Evolutionary conservation across 2,888 invertebrate genomes (phyloP).

Genomic region (Boloria selene): DNA sequence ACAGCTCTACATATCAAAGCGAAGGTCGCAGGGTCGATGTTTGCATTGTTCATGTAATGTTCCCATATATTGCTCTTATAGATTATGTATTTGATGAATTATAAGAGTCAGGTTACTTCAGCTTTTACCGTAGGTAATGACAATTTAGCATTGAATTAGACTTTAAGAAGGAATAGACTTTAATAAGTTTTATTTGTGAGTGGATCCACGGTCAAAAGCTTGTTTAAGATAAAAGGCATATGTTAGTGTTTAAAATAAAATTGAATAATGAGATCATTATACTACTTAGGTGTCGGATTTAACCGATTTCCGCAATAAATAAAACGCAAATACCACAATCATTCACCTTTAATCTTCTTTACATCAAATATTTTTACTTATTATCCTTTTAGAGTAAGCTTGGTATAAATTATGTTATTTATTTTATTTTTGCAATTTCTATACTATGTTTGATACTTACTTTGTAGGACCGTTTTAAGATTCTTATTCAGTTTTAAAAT

Average conservation of each 20-base stretch:
- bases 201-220: neutral
- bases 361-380: constrained; percentile 48
- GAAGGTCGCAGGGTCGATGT: too few species aligned
- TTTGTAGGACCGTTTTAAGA: too few species aligned
- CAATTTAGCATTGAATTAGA: too few species aligned
- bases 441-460: neutral
- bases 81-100: too few species aligned
- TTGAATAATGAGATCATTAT: constrained; percentile 44
- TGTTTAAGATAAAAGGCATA: constrained; percentile 16
- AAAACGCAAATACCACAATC: constrained; percentile 46
- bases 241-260: constrained; percentile 21
- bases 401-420: constrained; percentile 7
- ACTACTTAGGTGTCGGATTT: constrained; percentile 44
- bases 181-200: too few species aligned
- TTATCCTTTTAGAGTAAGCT: constrained; percentile 10
- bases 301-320: constrained; percentile 58
- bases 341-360: constrained; percentile 51
- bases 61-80: too few species aligned
- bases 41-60: too few species aligned
- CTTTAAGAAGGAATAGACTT: neutral
- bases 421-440: constrained; percentile 3
- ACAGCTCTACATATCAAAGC: too few species aligned
- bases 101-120: too few species aligned
- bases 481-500: too few species aligned
- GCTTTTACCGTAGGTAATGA: too few species aligned